Evolutionary conservation across 1,140 invertebrate genomes (phyloP).

Genomic region (Mamestra configurata): DNA sequence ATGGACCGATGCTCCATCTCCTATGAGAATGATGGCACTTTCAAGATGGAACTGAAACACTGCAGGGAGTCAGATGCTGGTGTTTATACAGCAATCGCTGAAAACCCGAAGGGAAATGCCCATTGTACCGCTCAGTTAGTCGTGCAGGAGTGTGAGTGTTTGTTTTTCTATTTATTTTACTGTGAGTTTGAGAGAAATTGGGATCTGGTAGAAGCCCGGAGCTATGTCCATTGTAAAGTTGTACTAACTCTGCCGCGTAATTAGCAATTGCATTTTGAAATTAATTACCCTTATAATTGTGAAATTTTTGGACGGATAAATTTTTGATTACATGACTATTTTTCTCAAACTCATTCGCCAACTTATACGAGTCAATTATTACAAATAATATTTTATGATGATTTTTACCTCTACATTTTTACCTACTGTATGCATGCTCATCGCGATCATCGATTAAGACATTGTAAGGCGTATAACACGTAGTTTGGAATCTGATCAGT

Average conservation of each 20-base stretch:
- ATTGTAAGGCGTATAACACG: conserved; percentile 81
- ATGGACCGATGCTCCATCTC: conserved; percentile 92
- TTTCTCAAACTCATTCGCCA: conserved; percentile 9
- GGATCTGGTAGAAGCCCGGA: conserved; percentile 20
- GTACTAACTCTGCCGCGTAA: too few species aligned
- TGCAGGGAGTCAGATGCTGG: conserved; percentile 95
- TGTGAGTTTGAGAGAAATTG: conserved; percentile 39
- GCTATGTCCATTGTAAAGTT: not conserved
- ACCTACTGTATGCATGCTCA: conserved; percentile 67
- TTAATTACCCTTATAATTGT: too few species aligned
- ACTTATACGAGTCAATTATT: not conserved
- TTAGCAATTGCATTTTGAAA: too few species aligned
- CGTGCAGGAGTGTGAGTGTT: conserved; percentile 93
- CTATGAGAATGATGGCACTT: conserved; percentile 88
- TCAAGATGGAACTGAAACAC: conserved; percentile 93
- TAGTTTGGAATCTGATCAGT: conserved; percentile 65
- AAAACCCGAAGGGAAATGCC: conserved; percentile 93
- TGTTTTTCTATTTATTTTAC: conserved; percentile 53
- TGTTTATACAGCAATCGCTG: conserved; percentile 96
- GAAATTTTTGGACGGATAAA: too few species aligned
- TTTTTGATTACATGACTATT: too few species aligned
- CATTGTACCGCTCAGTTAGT: conserved; percentile 95
- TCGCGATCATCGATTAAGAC: conserved; percentile 77
- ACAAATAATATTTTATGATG: not conserved
- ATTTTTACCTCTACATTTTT: not conserved